Evolutionary conservation across 30 jellyfish, hydroid and myxozoan species (phyloP).

Genomic region (Clytia hemisphaerica): DNA sequence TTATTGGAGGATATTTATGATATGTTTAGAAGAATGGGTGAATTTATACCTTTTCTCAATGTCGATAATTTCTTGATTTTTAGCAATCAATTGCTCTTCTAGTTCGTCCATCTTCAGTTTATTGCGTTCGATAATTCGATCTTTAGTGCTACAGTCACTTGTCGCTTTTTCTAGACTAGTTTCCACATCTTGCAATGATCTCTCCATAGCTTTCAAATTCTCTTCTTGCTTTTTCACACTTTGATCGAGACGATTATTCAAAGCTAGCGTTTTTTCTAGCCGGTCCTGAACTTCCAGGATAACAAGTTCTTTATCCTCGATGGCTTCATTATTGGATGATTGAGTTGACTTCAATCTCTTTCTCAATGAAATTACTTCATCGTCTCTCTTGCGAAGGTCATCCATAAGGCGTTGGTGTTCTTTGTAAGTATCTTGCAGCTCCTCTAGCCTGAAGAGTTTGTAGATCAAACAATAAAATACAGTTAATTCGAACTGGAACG

Average conservation of each 20-base stretch:
- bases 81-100: slow-evolving; percentile 35
- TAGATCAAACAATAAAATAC: not conserved
- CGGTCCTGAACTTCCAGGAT: slow-evolving; percentile 29
- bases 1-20: too few relatives aligned
- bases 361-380: slow-evolving; percentile 24
- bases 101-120: slow-evolving; percentile 51
- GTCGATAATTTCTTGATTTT: slow-evolving; percentile 51
- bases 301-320: slow-evolving; percentile 6
- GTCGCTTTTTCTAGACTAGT: slow-evolving; percentile 26
- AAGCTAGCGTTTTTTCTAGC: slow-evolving; percentile 60
- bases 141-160: slow-evolving; percentile 1
- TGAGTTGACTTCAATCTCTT: slow-evolving; percentile 23
- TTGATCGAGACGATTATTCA: slow-evolving; percentile 74
- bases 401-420: slow-evolving; percentile 56
- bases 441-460: slow-evolving; percentile 67
- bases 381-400: slow-evolving; percentile 45
- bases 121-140: slow-evolving; percentile 16
- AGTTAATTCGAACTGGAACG: too few relatives aligned
- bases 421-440: slow-evolving; percentile 62
- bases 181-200: slow-evolving; percentile 47
- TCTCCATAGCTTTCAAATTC: slow-evolving; percentile 54
- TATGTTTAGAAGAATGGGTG: too few relatives aligned
- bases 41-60: slow-evolving; percentile 52
- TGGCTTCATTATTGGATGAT: not conserved
- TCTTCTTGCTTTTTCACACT: slow-evolving; percentile 74